Base-by-base conservation (phyloP, 2,113 vertebrate species). In the Puma concolor region DNA sequence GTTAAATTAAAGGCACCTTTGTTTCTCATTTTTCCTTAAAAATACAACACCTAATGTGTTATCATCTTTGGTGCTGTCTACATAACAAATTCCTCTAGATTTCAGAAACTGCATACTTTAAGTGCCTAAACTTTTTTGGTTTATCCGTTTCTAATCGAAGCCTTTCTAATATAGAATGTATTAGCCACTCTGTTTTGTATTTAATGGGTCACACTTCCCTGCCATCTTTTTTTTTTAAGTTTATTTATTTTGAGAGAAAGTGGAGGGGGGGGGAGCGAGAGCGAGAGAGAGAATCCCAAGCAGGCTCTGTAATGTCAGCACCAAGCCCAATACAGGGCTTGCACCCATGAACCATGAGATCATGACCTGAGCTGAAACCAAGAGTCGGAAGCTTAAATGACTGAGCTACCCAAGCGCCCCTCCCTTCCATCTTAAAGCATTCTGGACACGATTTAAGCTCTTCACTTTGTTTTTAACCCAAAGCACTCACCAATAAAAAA, bases 11-110 rank as follows among this genome's bases (percentile, higher is more conserved):
- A 96, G 92, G 66, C 91, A 91, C 1, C 48, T 91, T 69, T 96
- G 74, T 95, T 96, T 64, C 77, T 95, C 38, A 66, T 50, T 88
- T 74, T 94, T 94, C 60, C 81, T 85, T 91, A 89, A 94, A 97
- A 97, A 93, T 4, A n/a, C 19, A 89, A 95, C 96, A 88, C 36
- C 69, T 96, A 95, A 93, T 74, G 92, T 84, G 77, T 21, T 88
- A 94, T 52, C 21, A 77, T 31, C 8, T 81, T n/a, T 38, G 41
- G 63, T 50, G n/a, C 48, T 48, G 1, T 77, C 71, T 74, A 69
- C 50, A 86, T 60, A 95, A 72, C 27, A 71, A 89, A 86, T 21
- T 52, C n/a, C 38, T 72, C 87, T 44, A 60, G 57, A 88, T 50
- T 41, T 54, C 64, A 81, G 74, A 92, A 97, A 83, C 6, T 74